These are phyloP conservation scores for Zosterops borbonicus DNA, from an alignment of 2,113 vertebrate genomes.

Conservation along the genomic window DNA sequence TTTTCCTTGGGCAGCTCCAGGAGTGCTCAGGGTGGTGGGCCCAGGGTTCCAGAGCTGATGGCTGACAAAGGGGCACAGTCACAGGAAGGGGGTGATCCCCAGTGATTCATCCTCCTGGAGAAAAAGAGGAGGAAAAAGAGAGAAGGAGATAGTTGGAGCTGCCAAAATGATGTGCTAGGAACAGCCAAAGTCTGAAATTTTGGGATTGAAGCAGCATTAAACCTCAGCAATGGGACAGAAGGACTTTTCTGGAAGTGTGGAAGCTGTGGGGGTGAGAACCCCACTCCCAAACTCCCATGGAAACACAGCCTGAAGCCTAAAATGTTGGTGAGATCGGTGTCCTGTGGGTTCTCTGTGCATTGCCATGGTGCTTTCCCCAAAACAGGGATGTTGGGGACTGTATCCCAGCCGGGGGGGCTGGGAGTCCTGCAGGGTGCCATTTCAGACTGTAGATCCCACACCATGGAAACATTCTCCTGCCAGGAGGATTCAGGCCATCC, in stretches of 20 bases:
- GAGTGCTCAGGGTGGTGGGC: not conserved
- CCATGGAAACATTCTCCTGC: not conserved
- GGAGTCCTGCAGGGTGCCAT: not conserved
- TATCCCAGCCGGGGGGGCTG: accelerated
- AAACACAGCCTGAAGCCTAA: not conserved
- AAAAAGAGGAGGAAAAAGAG: not conserved
- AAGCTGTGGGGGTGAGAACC: not conserved
- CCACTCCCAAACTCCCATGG: accelerated
- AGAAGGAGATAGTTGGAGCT: not conserved
- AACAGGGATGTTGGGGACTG: accelerated
- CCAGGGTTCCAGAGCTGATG: not conserved
- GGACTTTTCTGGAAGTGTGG: accelerated
- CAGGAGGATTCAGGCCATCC: not conserved
- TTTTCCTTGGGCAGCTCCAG: not conserved
- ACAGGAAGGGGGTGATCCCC: not conserved
- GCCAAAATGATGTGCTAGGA: not conserved
- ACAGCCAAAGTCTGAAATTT: not conserved
- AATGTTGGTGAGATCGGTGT: not conserved
- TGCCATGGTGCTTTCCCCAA: accelerated
- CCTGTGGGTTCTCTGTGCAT: accelerated
- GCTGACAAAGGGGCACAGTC: not conserved
- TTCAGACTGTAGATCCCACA: not conserved
- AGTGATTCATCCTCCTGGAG: not conserved
- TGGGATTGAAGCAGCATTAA: not conserved
- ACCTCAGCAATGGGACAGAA: not conserved